These are phyloP conservation scores for Rhodinocichla rosea DNA, from an alignment of 2,113 vertebrate genomes.

Conservation along the genomic window DNA sequence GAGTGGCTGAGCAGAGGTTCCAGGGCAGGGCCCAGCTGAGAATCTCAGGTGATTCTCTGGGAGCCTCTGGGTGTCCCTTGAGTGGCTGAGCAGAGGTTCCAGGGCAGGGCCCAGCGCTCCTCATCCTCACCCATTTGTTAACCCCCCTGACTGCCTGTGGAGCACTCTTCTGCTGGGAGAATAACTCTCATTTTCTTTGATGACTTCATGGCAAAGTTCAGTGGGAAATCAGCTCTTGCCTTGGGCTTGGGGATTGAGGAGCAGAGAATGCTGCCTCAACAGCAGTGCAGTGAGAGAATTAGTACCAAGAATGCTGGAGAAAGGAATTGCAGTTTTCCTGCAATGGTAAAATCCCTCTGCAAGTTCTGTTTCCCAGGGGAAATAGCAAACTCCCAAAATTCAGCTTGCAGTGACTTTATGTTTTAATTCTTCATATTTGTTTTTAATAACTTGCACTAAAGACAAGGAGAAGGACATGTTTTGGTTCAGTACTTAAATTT, in stretches of 20 bases:
- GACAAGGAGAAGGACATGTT: background rate
- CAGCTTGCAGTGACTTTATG: background rate
- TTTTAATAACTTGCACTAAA: background rate
- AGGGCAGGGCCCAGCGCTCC: background rate
- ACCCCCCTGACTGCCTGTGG: background rate
- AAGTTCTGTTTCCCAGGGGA: background rate
- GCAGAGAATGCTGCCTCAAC: background rate
- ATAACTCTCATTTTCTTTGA: background rate
- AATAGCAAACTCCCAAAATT: background rate
- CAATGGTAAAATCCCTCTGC: background rate
- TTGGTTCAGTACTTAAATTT: background rate
- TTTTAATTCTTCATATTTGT: background rate
- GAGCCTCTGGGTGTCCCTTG: background rate
- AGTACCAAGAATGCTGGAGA: background rate
- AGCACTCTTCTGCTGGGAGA: background rate
- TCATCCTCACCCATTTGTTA: background rate
- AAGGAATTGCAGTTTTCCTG: background rate
- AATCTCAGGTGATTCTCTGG: fast-evolving
- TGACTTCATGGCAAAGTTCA: background rate
- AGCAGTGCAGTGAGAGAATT: background rate
- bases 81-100: no score
- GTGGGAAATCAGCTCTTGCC: background rate
- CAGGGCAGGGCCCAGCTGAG: background rate
- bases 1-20: no score
- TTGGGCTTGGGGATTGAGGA: background rate